Percentiles rank a stretch among this genome's conserved stretches.
These are phyloP conservation scores for Phymorhynchus buccinoides DNA, from an alignment of 1,140 invertebrate species.

Conservation along the genomic window DNA sequence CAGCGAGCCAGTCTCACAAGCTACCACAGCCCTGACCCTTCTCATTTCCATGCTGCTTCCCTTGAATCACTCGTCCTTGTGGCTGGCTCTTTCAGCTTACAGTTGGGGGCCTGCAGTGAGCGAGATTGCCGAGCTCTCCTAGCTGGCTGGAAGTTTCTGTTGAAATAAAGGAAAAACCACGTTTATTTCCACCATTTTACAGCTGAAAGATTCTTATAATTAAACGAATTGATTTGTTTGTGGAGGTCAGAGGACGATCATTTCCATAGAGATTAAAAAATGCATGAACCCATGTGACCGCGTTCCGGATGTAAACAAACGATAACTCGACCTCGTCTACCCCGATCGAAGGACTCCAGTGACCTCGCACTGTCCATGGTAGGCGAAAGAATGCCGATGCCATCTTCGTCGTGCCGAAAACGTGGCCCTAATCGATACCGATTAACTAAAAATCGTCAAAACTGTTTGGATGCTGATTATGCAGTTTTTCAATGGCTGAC, in stretches of 20 bases:
- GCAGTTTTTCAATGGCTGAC: slow-evolving; percentile 35
- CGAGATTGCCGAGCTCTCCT: neutral
- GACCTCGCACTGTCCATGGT: neutral
- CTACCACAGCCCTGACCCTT: neutral
- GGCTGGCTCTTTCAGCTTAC: neutral
- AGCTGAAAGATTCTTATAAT: too few relatives aligned
- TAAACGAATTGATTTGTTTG: too few relatives aligned
- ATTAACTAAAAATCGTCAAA: neutral
- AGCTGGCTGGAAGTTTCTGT: neutral
- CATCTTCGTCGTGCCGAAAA: neutral
- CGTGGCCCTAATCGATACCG: too few relatives aligned
- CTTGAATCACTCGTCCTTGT: neutral
- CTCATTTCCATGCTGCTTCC: neutral
- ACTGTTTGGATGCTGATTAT: slow-evolving; percentile 17
- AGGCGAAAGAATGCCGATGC: neutral
- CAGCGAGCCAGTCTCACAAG: neutral
- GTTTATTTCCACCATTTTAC: too few relatives aligned
- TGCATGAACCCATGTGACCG: neutral
- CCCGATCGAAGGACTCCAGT: neutral
- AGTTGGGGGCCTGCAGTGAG: neutral
- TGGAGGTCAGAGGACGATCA: neutral
- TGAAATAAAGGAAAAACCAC: too few relatives aligned
- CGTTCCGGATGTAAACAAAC: neutral
- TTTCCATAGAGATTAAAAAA: neutral
- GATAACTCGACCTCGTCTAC: neutral